These are phyloP conservation scores for Pseudeuparius sepicola DNA, from an alignment of 2,888 invertebrate genomes.

Conservation along the genomic window DNA sequence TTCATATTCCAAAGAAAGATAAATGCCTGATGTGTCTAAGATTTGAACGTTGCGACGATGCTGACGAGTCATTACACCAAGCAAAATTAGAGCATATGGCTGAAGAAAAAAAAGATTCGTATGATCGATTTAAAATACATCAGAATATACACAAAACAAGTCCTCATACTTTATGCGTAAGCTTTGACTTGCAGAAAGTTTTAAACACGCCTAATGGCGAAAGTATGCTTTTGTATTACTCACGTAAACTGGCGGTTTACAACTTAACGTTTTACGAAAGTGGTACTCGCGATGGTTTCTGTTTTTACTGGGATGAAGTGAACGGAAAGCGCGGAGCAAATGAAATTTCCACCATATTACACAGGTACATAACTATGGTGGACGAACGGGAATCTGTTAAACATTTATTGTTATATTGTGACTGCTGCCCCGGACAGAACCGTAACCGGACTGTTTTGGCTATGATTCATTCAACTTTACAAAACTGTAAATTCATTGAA, in stretches of 20 bases:
- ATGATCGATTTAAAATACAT: slow-evolving; percentile 4
- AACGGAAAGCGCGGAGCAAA: slow-evolving; percentile 6
- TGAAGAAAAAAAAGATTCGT: slow-evolving; percentile 2
- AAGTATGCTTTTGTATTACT: slow-evolving; percentile 5
- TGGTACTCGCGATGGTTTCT: too few species aligned
- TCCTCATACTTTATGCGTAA: slow-evolving; percentile 6
- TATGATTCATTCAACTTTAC: too few species aligned
- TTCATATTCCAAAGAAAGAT: slow-evolving; percentile 8
- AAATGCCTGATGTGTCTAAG: slow-evolving; percentile 2
- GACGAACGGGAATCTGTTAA: too few species aligned
- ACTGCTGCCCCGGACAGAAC: too few species aligned
- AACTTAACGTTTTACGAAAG: too few species aligned
- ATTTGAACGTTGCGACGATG: not conserved
- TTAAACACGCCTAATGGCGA: slow-evolving; percentile 4
- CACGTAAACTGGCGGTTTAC: too few species aligned
- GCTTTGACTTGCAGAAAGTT: slow-evolving; percentile 4
- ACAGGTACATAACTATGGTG: too few species aligned
- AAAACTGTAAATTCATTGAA: too few species aligned
- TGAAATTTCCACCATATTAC: slow-evolving; percentile 1
- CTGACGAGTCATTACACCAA: not conserved
- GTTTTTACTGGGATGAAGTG: too few species aligned
- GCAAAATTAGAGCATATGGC: slow-evolving; percentile 3
- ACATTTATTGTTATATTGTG: too few species aligned
- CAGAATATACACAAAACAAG: slow-evolving; percentile 4
- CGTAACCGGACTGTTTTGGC: too few species aligned